These are phyloP conservation scores for Orthosia gracilis DNA, from an alignment of 2,888 invertebrate genomes.

Conservation along the genomic window DNA sequence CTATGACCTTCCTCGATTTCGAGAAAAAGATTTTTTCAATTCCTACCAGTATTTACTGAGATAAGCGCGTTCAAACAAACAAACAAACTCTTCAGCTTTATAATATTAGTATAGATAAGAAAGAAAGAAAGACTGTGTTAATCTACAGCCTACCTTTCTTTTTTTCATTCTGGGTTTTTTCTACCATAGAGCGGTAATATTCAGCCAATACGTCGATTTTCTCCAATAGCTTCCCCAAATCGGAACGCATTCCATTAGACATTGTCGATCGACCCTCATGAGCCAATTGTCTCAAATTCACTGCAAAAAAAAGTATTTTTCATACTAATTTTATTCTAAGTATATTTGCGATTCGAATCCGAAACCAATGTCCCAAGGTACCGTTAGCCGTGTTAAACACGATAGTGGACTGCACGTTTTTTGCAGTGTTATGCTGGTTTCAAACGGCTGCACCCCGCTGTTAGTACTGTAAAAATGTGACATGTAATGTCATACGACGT, in stretches of 20 bases:
- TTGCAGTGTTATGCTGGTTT: too few relatives aligned
- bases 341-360: not conserved
- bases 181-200: constrained; percentile 40
- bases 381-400: too few relatives aligned
- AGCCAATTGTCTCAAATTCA: constrained; percentile 68
- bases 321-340: not conserved
- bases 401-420: too few relatives aligned
- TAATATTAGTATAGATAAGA: too few relatives aligned
- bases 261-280: constrained; percentile 6
- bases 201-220: constrained; percentile 32
- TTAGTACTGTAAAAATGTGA: too few relatives aligned
- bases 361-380: not conserved
- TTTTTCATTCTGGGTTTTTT: not conserved
- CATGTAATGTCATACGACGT: too few relatives aligned
- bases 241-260: not conserved
- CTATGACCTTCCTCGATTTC: too few relatives aligned
- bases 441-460: too few relatives aligned
- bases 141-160: not conserved
- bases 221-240: constrained; percentile 37
- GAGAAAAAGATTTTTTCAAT: too few relatives aligned
- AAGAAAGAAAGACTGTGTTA: not conserved
- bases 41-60: too few relatives aligned
- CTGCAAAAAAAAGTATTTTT: constrained; percentile 67
- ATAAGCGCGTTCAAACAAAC: too few relatives aligned
- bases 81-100: too few relatives aligned